A percentile compares a stretch with the other conserved stretches of the same genome.
Evolutionary conservation across 2,888 invertebrate genomes (phyloP).

Genomic region (Campopleginae sp.): DNA sequence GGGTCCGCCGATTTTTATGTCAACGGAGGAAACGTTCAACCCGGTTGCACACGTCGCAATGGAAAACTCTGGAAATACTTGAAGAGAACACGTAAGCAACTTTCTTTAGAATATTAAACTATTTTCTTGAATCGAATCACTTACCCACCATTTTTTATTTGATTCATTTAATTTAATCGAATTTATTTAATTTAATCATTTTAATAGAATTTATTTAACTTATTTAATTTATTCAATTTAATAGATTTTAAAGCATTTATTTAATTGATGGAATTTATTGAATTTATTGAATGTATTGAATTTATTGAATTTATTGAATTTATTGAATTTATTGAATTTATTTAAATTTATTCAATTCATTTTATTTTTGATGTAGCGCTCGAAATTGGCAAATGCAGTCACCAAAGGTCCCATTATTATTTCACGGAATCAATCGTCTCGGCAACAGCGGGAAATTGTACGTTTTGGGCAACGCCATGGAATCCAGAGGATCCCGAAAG

Average conservation of each 20-base stretch:
- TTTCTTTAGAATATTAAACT: background rate
- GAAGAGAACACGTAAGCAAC: constrained; percentile 83
- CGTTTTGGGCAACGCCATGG: constrained; percentile 86
- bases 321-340: background rate
- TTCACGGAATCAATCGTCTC: constrained; percentile 86
- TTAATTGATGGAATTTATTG: no score
- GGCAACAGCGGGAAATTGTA: constrained; percentile 84
- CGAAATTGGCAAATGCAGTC: constrained; percentile 87
- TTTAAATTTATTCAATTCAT: background rate
- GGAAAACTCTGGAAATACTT: constrained; percentile 80
- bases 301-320: background rate
- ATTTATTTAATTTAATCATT: background rate
- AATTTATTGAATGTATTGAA: background rate
- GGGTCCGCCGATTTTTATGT: constrained; percentile 89
- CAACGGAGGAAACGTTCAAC: constrained; percentile 89
- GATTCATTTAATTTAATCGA: background rate
- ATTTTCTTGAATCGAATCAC: background rate
- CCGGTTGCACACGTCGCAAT: constrained; percentile 85
- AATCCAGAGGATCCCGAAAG: constrained; percentile 85
- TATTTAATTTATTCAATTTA: background rate
- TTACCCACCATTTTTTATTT: background rate
- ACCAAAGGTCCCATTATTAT: constrained; percentile 86
- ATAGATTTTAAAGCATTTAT: background rate
- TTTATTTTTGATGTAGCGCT: constrained; percentile 80
- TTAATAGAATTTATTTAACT: background rate